phyloP scores from a whole-genome alignment of 2,113 vertebrate species.

The Sclerurus mexicanus region DNA sequence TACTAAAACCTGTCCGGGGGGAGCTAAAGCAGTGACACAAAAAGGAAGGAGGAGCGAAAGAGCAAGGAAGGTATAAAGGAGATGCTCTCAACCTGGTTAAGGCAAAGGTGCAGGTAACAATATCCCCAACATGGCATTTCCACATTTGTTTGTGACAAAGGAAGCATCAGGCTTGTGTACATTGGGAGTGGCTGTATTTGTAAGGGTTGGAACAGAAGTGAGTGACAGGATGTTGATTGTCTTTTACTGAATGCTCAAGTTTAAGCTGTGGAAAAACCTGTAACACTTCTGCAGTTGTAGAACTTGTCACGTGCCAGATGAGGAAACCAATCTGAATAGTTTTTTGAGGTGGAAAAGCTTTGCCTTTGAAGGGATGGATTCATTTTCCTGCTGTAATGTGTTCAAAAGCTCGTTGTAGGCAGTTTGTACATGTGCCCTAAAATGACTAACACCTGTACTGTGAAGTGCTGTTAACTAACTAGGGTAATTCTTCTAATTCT shows the following conservation, averaged over 20 bases:
- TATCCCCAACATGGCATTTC: not conserved
- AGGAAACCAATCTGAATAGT: not conserved
- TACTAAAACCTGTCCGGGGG: not conserved
- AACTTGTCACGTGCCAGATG: fast-evolving
- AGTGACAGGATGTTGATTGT: not conserved
- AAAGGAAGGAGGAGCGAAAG: not conserved
- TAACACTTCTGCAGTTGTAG: not conserved
- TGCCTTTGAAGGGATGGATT: not conserved
- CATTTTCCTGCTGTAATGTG: not conserved
- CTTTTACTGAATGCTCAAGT: not conserved
- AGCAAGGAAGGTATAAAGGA: not conserved
- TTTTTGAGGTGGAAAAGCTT: not conserved
- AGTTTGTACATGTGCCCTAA: not conserved
- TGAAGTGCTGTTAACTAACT: not conserved
- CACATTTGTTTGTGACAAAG: not conserved
- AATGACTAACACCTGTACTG: not conserved
- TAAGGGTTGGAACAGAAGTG: not conserved
- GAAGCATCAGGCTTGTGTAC: not conserved
- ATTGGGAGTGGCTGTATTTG: not conserved
- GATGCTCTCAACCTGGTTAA: not conserved
- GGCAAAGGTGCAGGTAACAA: not conserved
- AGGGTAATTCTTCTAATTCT: not conserved
- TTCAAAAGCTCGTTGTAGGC: not conserved
- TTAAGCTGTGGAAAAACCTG: not conserved
- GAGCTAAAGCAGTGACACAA: not conserved